These are phyloP conservation scores for Bos javanicus DNA, from an alignment of 2,113 vertebrate genomes.

Conservation along the genomic window DNA sequence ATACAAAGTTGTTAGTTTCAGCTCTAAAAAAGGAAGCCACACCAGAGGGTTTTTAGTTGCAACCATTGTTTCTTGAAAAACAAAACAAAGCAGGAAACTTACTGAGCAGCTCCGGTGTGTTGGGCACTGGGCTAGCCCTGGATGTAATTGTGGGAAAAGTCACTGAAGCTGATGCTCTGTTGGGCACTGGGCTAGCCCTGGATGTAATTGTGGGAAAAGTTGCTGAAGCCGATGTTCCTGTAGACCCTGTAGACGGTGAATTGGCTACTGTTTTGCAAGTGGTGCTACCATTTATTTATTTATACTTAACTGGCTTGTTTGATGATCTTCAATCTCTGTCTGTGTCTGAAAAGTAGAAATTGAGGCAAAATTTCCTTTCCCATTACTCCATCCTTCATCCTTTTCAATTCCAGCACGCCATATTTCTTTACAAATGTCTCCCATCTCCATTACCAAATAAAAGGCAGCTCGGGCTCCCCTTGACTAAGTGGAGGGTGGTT, in stretches of 20 bases:
- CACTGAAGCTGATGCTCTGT: background rate
- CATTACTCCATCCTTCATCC: background rate
- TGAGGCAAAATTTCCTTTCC: background rate
- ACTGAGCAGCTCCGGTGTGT: background rate
- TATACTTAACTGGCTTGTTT: background rate
- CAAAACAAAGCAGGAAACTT: background rate
- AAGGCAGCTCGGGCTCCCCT: background rate
- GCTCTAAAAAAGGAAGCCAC: background rate
- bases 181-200: no score
- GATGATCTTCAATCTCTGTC: background rate
- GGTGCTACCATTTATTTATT: background rate
- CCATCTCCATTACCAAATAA: background rate
- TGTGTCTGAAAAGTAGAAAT: background rate
- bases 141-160: background rate
- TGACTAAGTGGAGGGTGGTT: background rate
- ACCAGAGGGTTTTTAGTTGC: background rate
- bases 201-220: background rate
- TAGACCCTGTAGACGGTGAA: background rate
- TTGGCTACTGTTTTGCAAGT: background rate
- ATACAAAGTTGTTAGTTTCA: background rate
- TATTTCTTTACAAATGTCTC: background rate
- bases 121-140: background rate
- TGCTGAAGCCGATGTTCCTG: background rate
- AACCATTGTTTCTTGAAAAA: background rate
- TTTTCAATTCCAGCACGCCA: background rate